A percentile compares a stretch with the other conserved stretches of the same genome.
These are phyloP conservation scores for Cheilosia impressa DNA, from an alignment of 2,888 invertebrate species.

Conservation along the genomic window DNA sequence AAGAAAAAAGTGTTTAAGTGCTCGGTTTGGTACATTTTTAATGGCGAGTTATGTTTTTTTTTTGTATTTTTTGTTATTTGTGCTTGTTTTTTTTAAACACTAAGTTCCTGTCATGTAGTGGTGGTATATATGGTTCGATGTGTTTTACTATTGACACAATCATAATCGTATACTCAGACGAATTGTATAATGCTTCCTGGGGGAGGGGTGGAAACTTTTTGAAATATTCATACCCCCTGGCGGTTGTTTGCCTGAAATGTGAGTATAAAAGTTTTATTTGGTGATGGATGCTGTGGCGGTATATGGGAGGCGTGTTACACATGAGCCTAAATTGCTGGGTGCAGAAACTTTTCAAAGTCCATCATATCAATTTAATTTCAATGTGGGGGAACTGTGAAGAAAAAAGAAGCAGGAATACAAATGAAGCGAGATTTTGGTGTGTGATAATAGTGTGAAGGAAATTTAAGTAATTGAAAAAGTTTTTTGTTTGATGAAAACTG, in stretches of 20 bases:
- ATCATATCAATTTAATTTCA: conserved; percentile 33
- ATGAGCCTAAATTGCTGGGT: conserved; percentile 27
- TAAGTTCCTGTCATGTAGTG: conserved; percentile 9
- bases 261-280: conserved; percentile 13
- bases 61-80: conserved; percentile 4
- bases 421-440: neutral
- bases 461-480: no score
- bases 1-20: conserved; percentile 54
- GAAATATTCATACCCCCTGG: conserved; percentile 24
- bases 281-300: neutral
- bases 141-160: conserved; percentile 41
- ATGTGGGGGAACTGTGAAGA: neutral
- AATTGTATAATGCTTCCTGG: conserved; percentile 1
- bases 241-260: conserved; percentile 3
- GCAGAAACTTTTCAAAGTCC: conserved; percentile 22
- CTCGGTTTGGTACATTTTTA: conserved; percentile 51
- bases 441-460: neutral
- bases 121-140: conserved; percentile 17
- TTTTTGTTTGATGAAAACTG: no score
- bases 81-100: conserved; percentile 1
- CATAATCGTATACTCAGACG: conserved; percentile 23
- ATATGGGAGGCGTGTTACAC: neutral
- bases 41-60: conserved; percentile 28
- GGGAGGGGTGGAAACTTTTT: conserved; percentile 21
- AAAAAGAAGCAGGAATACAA: neutral